phyloP scores from a whole-genome alignment of 2,888 invertebrate species.

The Belgica antarctica region DNA sequence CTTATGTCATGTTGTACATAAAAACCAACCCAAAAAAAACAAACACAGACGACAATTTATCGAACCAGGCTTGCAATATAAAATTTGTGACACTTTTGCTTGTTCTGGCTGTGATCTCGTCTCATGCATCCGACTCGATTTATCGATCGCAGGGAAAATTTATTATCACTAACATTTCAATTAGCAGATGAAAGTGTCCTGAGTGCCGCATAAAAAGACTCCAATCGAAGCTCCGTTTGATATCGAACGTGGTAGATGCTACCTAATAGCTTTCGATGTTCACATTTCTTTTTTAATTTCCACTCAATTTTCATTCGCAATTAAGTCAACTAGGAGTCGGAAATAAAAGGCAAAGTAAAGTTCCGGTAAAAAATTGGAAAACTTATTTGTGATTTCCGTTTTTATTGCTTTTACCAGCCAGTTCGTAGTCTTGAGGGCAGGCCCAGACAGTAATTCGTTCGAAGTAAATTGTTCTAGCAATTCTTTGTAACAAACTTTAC shows the following conservation, averaged over 20 bases:
- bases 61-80: too few relatives aligned
- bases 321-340: slow-evolving; percentile 5
- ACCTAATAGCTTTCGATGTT: too few relatives aligned
- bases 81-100: too few relatives aligned
- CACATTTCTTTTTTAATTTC: slow-evolving; percentile 10
- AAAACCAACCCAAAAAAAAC: slow-evolving; percentile 15
- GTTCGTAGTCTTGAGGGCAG: slow-evolving; percentile 1
- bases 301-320: slow-evolving; percentile 14
- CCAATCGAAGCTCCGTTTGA: too few relatives aligned
- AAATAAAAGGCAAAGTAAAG: slow-evolving; percentile 30
- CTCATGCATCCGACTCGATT: background rate
- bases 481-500: too few relatives aligned
- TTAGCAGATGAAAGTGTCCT: background rate
- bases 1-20: slow-evolving; percentile 25
- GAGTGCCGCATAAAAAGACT: background rate
- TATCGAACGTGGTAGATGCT: too few relatives aligned
- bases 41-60: background rate
- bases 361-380: slow-evolving; percentile 42
- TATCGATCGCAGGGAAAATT: background rate
- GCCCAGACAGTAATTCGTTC: too few relatives aligned
- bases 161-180: slow-evolving; percentile 6
- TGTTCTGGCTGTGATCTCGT: too few relatives aligned
- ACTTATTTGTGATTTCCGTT: slow-evolving; percentile 38
- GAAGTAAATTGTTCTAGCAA: too few relatives aligned
- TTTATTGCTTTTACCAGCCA: slow-evolving; percentile 24